phyloP scores from a whole-genome alignment of 2,113 vertebrate genomes.

The Ochotona curzoniae region DNA sequence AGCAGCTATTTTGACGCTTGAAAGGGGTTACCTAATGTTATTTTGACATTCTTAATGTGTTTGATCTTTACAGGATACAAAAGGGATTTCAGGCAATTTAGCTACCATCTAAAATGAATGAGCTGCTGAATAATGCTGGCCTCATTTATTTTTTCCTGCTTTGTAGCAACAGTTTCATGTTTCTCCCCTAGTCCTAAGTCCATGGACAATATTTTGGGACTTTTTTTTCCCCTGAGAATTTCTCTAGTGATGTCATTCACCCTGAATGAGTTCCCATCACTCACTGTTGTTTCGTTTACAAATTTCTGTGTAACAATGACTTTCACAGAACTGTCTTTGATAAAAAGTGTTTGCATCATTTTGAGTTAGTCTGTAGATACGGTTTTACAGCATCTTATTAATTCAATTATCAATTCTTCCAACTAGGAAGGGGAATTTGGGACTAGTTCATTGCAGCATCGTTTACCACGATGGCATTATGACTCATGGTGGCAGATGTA shows the following conservation, averaged over 20 bases:
- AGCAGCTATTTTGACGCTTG: constrained; percentile 52
- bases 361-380: background rate
- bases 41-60: constrained; percentile 75
- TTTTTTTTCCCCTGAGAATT: background rate
- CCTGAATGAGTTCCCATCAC: background rate
- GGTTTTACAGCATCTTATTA: background rate
- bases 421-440: background rate
- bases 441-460: background rate
- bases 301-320: constrained; percentile 62
- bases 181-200: background rate
- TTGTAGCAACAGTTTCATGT: background rate
- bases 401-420: background rate
- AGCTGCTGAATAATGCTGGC: constrained; percentile 43
- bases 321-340: background rate
- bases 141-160: constrained; percentile 53
- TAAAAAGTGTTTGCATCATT: background rate
- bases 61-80: constrained; percentile 65
- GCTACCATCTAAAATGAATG: constrained; percentile 32
- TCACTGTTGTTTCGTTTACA: constrained; percentile 34
- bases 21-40: constrained; percentile 63
- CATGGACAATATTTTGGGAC: constrained; percentile 1
- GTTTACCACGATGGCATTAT: background rate
- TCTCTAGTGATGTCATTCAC: background rate
- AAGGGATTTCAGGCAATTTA: constrained; percentile 65
- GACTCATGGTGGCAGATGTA: background rate